phyloP scores from a whole-genome alignment of 2,888 invertebrate species.

The Spodoptera exigua region DNA sequence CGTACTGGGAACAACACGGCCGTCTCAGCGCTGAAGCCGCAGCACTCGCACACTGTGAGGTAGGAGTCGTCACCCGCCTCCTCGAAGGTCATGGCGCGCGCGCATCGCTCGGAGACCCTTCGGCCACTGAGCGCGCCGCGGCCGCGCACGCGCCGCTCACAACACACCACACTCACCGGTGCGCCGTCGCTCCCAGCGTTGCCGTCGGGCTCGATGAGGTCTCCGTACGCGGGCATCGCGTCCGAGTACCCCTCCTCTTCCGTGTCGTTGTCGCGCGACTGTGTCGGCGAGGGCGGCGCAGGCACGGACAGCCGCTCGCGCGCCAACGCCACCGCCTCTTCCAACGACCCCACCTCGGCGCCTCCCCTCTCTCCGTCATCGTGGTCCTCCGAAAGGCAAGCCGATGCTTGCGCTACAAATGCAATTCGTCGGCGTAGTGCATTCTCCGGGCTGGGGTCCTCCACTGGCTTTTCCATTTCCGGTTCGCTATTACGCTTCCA shows the following conservation, averaged over 20 bases:
- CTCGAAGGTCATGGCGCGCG: slow-evolving; percentile 88
- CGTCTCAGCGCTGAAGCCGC: slow-evolving; percentile 88
- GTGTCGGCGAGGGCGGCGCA: slow-evolving; percentile 77
- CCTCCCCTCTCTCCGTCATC: slow-evolving; percentile 82
- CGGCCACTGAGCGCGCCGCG: slow-evolving; percentile 71
- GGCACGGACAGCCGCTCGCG: slow-evolving; percentile 83
- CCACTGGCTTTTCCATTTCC: slow-evolving; percentile 82
- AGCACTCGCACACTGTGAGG: slow-evolving; percentile 87
- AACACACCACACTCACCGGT: slow-evolving; percentile 74
- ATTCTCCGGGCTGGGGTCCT: slow-evolving; percentile 84
- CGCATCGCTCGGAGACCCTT: slow-evolving; percentile 81
- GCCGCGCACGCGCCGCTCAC: slow-evolving; percentile 54
- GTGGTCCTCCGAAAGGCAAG: slow-evolving; percentile 87
- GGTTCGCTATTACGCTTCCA: slow-evolving; percentile 82
- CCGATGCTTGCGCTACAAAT: slow-evolving; percentile 88
- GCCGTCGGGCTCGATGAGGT: slow-evolving; percentile 84
- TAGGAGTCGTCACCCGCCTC: slow-evolving; percentile 85
- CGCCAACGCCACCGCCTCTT: slow-evolving; percentile 86
- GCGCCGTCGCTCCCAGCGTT: slow-evolving; percentile 72
- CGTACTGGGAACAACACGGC: slow-evolving; percentile 86
- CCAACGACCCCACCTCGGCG: slow-evolving; percentile 85
- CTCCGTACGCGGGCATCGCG: slow-evolving; percentile 88
- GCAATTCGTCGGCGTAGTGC: slow-evolving; percentile 85
- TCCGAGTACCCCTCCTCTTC: slow-evolving; percentile 85
- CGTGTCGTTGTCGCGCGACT: slow-evolving; percentile 80